These are phyloP conservation scores for Minunthozetes semirufus DNA, from an alignment of 2,888 invertebrate species.

Conservation along the genomic window DNA sequence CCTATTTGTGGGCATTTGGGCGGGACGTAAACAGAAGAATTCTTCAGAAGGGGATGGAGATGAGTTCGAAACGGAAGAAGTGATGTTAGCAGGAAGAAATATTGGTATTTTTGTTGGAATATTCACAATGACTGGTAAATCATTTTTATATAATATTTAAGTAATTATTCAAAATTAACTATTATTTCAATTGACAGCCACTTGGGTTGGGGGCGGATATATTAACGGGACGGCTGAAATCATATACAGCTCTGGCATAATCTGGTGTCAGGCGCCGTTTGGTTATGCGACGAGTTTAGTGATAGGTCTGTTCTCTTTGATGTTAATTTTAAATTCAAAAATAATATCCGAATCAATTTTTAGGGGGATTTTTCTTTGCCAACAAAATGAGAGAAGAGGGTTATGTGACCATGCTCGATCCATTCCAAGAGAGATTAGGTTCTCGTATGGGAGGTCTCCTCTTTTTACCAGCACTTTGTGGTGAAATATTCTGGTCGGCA, in stretches of 20 bases:
- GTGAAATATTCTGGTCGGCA: conserved; percentile 98
- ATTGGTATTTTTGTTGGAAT: conserved; percentile 91
- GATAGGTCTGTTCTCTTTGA: conserved; percentile 59
- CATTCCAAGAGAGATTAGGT: conserved; percentile 91
- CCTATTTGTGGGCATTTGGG: conserved; percentile 93
- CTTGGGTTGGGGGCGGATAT: conserved; percentile 99
- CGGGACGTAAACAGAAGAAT: conserved; percentile 81
- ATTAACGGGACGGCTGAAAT: conserved; percentile 98
- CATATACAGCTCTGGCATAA: conserved; percentile 81
- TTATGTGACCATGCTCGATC: conserved; percentile 97
- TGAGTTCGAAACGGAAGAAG: conserved; percentile 63
- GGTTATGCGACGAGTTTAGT: conserved; percentile 93
- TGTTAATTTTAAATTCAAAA: no score
- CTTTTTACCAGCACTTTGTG: conserved; percentile 91
- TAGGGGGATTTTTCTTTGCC: conserved; percentile 95
- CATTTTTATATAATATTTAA: conserved; percentile 44
- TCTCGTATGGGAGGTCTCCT: conserved; percentile 94
- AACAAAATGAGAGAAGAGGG: conserved; percentile 96
- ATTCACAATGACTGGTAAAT: conserved; percentile 94
- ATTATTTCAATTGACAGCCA: conserved; percentile 59
- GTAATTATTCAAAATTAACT: neutral
- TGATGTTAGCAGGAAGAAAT: conserved; percentile 95
- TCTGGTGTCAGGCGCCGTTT: conserved; percentile 99
- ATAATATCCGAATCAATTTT: neutral
- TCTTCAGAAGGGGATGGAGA: conserved; percentile 43